Evolutionary conservation across 2,797 vertebrate genomes (phyloP).

Genomic region (Hippopotamyrus pictus): DNA sequence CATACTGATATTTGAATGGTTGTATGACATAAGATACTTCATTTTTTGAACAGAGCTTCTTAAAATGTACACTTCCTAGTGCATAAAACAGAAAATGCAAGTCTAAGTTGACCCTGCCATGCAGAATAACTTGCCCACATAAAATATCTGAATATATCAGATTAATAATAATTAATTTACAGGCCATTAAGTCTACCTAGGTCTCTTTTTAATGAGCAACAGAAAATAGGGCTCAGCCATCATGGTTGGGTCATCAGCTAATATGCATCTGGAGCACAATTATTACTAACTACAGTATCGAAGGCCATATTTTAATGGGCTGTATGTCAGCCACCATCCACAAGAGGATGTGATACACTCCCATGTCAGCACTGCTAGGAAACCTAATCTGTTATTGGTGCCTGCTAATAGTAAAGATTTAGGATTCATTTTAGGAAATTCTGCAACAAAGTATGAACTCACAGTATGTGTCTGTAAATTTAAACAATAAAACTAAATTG

Average conservation of each 20-base stretch:
- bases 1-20: background rate
- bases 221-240: background rate
- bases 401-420: slow-evolving; percentile 6
- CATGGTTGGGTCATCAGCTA: background rate
- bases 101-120: background rate
- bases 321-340: background rate
- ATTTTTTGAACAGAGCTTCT: background rate
- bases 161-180: slow-evolving; percentile 12
- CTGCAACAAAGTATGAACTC: background rate
- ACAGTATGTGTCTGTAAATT: background rate
- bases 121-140: background rate
- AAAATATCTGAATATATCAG: background rate
- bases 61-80: background rate
- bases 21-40: background rate
- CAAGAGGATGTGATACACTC: background rate
- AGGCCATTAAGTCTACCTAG: background rate
- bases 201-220: background rate
- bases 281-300: background rate
- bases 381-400: background rate
- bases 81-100: background rate
- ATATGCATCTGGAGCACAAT: background rate
- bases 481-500: background rate
- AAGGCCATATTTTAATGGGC: background rate
- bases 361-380: background rate
- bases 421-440: background rate